These are phyloP conservation scores for Oscheius sp. DNA, from an alignment of 2,888 invertebrate genomes.

Conservation along the genomic window DNA sequence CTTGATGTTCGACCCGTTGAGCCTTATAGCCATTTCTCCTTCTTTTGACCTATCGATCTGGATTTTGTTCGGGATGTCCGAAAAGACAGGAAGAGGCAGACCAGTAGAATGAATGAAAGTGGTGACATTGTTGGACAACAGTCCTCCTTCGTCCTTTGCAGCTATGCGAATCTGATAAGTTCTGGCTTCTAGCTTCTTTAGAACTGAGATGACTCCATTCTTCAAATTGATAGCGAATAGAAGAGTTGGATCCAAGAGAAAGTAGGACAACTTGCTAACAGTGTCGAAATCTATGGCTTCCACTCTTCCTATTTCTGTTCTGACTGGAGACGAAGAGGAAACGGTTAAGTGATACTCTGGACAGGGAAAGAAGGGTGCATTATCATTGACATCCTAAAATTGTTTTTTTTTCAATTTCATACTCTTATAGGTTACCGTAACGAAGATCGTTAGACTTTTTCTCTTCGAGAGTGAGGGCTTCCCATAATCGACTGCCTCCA, in stretches of 20 bases:
- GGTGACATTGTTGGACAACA: constrained; percentile 28
- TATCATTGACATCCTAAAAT: constrained; percentile 24
- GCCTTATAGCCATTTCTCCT: not conserved
- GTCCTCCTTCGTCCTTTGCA: constrained; percentile 20
- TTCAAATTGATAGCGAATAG: constrained; percentile 4
- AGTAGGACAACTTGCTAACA: constrained; percentile 8
- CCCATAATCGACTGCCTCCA: constrained; percentile 16
- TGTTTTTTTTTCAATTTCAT: not conserved
- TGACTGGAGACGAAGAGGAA: constrained; percentile 8
- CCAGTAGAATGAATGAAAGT: constrained; percentile 10
- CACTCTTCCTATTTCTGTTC: constrained; percentile 15
- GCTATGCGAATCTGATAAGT: constrained; percentile 12
- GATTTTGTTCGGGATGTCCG: not conserved
- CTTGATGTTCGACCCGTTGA: constrained; percentile 8
- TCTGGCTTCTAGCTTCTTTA: not conserved
- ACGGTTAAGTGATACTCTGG: constrained; percentile 13
- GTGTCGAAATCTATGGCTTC: constrained; percentile 24
- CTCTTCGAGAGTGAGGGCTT: not conserved
- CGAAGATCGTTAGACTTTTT: not conserved
- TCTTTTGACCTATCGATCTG: not conserved
- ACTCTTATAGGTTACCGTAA: not conserved
- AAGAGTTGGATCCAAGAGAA: constrained; percentile 17
- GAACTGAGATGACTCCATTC: constrained; percentile 9
- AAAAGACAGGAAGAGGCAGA: constrained; percentile 4
- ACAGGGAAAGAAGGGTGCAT: constrained; percentile 25